Conservation (phyloP, 2,113 vertebrate species). For the Podilymbus podiceps region DNA sequence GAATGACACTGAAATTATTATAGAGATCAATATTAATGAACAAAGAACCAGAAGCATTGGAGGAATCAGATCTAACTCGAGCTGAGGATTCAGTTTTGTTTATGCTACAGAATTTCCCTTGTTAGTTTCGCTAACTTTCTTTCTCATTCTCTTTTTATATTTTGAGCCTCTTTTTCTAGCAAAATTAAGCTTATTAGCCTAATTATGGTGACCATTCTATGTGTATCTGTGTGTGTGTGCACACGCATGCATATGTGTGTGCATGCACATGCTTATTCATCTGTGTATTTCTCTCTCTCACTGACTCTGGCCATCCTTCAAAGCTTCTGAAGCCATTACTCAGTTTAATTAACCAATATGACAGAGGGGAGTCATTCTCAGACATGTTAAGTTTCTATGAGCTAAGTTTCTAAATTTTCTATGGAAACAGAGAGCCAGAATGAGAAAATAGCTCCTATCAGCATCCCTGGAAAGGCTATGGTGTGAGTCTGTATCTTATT, state of each 20-base stretch:
- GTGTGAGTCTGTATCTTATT: not conserved
- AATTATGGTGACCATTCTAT: not conserved
- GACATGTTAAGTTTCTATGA: not conserved
- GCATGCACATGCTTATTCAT: not conserved
- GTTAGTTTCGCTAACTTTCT: not conserved
- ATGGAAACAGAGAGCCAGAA: not conserved
- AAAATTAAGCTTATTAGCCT: not conserved
- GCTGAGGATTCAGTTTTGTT: not conserved
- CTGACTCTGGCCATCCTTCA: not conserved
- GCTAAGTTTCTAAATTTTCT: not conserved
- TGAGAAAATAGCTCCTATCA: not conserved
- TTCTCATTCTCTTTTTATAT: not conserved
- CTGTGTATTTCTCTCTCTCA: not conserved
- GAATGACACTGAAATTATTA: not conserved
- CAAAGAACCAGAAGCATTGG: not conserved
- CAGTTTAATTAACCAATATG: not conserved
- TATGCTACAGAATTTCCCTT: not conserved
- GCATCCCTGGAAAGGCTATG: not conserved
- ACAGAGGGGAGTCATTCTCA: not conserved
- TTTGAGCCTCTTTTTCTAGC: not conserved
- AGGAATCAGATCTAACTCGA: not conserved
- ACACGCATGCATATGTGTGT: not conserved
- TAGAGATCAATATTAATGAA: not conserved
- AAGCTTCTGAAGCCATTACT: not conserved
- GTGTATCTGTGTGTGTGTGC: too few relatives aligned